A percentile compares a stretch with the other conserved stretches of the same genome.
Conservation (phyloP, 2,797 vertebrate genomes). For the Nyctibius grandis region DNA sequence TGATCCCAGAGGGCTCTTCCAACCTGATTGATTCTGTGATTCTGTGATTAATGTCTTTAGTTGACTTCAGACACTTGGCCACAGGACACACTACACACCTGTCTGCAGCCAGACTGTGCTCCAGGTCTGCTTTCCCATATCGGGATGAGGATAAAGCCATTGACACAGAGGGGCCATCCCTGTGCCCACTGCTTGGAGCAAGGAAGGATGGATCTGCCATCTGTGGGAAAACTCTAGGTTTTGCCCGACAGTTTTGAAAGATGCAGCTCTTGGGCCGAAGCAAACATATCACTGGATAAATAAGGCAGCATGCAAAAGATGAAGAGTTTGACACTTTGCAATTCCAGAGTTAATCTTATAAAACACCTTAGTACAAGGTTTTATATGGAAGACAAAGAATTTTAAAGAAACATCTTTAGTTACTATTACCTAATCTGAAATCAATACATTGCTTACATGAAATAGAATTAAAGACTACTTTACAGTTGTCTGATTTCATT, state of each 20-base stretch:
- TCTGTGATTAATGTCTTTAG: no score
- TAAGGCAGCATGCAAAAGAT: neutral
- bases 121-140: neutral
- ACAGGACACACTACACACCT: neutral
- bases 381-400: neutral
- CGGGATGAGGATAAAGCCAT: neutral
- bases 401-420: neutral
- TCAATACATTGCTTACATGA: neutral
- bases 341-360: neutral
- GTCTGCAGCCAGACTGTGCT: neutral
- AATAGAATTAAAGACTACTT: neutral
- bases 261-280: neutral
- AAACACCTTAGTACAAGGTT: neutral
- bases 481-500: slow-evolving; percentile 2
- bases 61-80: neutral
- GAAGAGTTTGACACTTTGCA: neutral
- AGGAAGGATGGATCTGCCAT: neutral
- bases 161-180: neutral
- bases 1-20: no score
- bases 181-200: neutral
- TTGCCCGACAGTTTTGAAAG: neutral
- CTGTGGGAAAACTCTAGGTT: neutral
- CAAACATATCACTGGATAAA: neutral
- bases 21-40: no score
- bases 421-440: slow-evolving; percentile 6